Percentiles rank a stretch among this genome's conserved stretches.
These are phyloP conservation scores for Parazoanthus darwini DNA, from an alignment of 92 coral and sea anemone species.

Conservation along the genomic window DNA sequence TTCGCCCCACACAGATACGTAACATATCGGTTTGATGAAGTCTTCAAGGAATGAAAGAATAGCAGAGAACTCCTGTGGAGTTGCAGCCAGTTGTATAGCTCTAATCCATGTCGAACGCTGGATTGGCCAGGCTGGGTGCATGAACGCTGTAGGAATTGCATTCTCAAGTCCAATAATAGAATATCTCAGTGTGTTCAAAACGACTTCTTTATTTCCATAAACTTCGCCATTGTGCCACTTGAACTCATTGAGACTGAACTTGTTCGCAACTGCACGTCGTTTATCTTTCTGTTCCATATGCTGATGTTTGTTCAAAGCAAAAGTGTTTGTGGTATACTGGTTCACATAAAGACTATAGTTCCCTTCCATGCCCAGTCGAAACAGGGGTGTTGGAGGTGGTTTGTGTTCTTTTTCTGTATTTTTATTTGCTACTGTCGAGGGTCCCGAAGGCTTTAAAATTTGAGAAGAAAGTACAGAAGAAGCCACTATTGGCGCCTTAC, in stretches of 20 bases:
- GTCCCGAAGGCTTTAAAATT: conserved; percentile 5
- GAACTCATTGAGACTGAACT: conserved; percentile 83
- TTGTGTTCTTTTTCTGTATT: not conserved
- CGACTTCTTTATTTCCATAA: conserved; percentile 80
- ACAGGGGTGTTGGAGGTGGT: conserved; percentile 54
- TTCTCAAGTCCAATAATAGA: conserved; percentile 89
- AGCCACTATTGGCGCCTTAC: not conserved
- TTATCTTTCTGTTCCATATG: conserved; percentile 90
- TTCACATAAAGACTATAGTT: conserved; percentile 76
- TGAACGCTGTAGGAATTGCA: conserved; percentile 86
- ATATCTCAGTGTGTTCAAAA: conserved; percentile 87
- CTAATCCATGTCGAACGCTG: conserved; percentile 98
- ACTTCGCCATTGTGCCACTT: conserved; percentile 82
- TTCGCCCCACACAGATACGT: conserved; percentile 88
- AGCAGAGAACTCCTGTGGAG: conserved; percentile 87
- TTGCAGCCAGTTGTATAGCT: conserved; percentile 87
- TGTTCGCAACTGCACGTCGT: conserved; percentile 80
- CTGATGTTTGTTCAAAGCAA: conserved; percentile 90
- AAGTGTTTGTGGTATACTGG: conserved; percentile 79
- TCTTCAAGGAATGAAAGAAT: conserved; percentile 81
- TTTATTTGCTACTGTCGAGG: conserved; percentile 1
- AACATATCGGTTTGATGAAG: conserved; percentile 86
- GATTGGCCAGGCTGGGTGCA: conserved; percentile 98
- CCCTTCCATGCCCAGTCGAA: conserved; percentile 91
- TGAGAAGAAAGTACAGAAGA: not conserved